Base-by-base conservation (phyloP, 2,113 vertebrate genomes). In the Bubo blakistoni region DNA sequence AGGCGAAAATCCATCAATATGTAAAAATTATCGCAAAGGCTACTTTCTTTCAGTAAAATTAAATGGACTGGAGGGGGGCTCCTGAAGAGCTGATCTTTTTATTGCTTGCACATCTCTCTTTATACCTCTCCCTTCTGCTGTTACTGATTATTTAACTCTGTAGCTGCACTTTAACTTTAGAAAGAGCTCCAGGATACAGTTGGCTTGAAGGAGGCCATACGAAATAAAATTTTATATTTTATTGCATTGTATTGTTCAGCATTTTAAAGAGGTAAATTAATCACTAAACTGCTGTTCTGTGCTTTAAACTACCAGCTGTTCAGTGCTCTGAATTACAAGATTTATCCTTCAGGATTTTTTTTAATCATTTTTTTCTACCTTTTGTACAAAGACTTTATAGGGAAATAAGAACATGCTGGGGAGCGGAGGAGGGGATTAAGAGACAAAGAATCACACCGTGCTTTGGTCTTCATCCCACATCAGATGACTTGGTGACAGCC, bases 221-320 rank as follows among this genome's bases (percentile, higher is more conserved):
- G 83, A 94, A 96, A 92, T 66, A 93, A 92, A 95, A 95, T 90
- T 81, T 96, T 86, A 40, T 92, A 87, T 96, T 96, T 97, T 90
- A 96, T 95, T 84, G 85, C 84, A 62, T 96, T 76, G 86, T 91
- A 92, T 94, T 96, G 93, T 95, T 96, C 97, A 97, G 97, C 96
- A 98, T 98, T 98, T 98, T 98, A 98, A 98, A 98, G 90, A 97
- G 95, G 94, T 96, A 92, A 97, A 98, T 98, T 98, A 97, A 98
- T 98, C 96, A 96, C 92, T 97, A 98, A 98, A 97, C 97, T 97
- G 96, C 92, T 97, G 94, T 97, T 98, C 93, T 79, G 67, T 94
- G 96, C 90, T 97, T 97, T 98, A 97, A 98, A 98, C 81, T 96
- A 91, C 97, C 98, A 98, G 97, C 97, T 98, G 98, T 97, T 98